These are phyloP conservation scores for Corythucha ciliata DNA, from an alignment of 2,888 invertebrate genomes.

Conservation along the genomic window DNA sequence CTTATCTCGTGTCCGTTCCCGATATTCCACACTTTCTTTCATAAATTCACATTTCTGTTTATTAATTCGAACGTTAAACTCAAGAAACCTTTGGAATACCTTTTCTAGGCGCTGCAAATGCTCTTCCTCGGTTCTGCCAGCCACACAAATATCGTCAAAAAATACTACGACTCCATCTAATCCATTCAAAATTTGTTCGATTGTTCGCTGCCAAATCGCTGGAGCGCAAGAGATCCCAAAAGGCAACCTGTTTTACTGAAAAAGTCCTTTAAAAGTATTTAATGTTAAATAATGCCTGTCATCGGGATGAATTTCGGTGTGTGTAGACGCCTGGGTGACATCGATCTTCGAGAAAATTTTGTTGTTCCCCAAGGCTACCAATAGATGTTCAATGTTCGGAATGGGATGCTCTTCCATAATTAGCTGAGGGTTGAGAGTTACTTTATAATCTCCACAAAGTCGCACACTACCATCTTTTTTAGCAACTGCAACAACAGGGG, in stretches of 20 bases:
- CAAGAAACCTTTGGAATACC: neutral
- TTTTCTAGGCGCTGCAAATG: conserved; percentile 3
- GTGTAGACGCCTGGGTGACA: conserved; percentile 4
- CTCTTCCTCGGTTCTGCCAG: neutral
- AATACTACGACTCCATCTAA: neutral
- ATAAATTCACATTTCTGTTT: conserved; percentile 3
- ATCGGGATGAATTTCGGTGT: neutral
- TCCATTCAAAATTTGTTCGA: neutral
- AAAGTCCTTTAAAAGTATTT: conserved; percentile 6
- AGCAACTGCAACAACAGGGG: conserved; percentile 1
- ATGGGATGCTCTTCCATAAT: conserved; percentile 1
- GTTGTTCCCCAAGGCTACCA: neutral
- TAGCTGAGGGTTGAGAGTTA: conserved; percentile 1
- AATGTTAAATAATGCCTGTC: conserved; percentile 1
- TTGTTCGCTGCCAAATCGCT: neutral
- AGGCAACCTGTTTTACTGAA: neutral
- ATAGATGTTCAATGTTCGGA: neutral
- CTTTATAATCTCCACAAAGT: conserved; percentile 1
- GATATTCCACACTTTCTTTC: conserved; percentile 16
- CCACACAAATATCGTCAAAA: conserved; percentile 7
- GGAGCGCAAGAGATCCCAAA: conserved; percentile 6
- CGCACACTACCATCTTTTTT: neutral
- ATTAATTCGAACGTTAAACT: conserved; percentile 1
- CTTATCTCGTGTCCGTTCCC: no score
- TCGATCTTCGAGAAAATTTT: neutral